Evolutionary conservation across 1,140 invertebrate genomes (phyloP), one percentile per base, ranked within the genome.

Genomic region (Drosophila suzukii): DNA sequence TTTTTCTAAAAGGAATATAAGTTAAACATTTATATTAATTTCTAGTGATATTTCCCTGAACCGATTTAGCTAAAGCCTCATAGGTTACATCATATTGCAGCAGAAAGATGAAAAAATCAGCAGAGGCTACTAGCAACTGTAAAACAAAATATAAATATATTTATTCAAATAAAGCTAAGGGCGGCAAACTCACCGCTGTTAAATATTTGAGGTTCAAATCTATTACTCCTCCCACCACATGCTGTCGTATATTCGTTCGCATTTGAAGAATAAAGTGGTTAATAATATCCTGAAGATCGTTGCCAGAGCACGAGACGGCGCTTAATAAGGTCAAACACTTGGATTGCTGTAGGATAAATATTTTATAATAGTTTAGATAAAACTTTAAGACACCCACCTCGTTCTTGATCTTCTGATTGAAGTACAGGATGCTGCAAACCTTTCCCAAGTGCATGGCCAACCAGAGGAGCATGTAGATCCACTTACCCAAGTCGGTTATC

Each of bases 61-160:
- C 24, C 7, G 36, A 36, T 15, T 78, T 73, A 5, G 72, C 56
- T 24, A 91, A 27, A 6, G 90, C 90, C 44, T 91, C 81, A 15
- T 75, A 91, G 0, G 90, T 91, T 3, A 91, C 78, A 32, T 91
- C 90, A 24, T 91, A 91, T 71, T 91, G 90, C 5, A 91, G 24
- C 11, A 91, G 39, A 38, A 91, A 91, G 72, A 91, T 90, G 55
- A 91, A 90, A 11, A 90, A 41, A 34, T 78, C 81, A 0, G 83
- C 62, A 6, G 68, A 82, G 20, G 78, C 74, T 53, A 91, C 79
- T 10, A 85, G 17, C 4, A 91, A 24, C 90, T 91, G 13, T 13
- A 57, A 66, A 38, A 43, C 3, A 24, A 36, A 13, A 3, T 5
- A 6, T 7, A 38, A 38, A 56, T 43, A 15, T 15, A n/a, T 3